Base-by-base conservation (phyloP, 2,113 vertebrate genomes). In the Sitta europaea region DNA sequence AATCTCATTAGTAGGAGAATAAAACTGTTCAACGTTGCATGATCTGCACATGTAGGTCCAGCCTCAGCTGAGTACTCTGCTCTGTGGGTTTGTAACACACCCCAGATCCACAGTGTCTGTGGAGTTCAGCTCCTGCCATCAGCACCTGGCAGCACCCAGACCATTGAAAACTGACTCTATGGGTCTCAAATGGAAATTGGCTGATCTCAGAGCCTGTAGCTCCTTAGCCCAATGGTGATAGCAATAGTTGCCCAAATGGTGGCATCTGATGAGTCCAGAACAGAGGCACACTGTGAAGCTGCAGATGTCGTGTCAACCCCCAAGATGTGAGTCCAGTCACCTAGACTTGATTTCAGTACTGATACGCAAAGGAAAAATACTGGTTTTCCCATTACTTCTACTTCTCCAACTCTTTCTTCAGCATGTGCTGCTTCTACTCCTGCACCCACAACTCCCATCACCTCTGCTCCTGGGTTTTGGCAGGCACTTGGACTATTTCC, bases 1-100 rank as follows among this genome's bases (percentile, higher is more conserved):
- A 90, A 79, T 23, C 47, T 35, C 17, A n/a, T 58, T 36, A 58
- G 5, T 7, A n/a, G 24, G 11, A 57, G 28, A 36, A 78, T 82
- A 89, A 43, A 21, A 0, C 17, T 55, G 38, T 81, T 75, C 29
- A 28, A 15, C 0, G 0, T 53, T 35, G 18, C 8, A 4, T 74
- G 23, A 40, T 47, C 55, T 55, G 18, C 10, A 8, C 13, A 22
- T 14, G 27, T 59, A 74, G 38, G 35, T 63, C 35, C 71, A 93
- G 15, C 25, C n/a, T 80, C 38, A 66, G 38, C 57, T 47, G 54
- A 58, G 20, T 14, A 1, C 6, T 25, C 6, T 70, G 23, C 21
- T 73, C 33, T 58, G 17, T 25, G 71, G 9, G 17, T 51, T 82
- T 79, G 15, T 73, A 55, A 73, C 15, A 54, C 0, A 1, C 5